A percentile compares a stretch with the other conserved stretches of the same genome.
Conservation (phyloP, 2,888 invertebrate genomes). For the Clostera curtula region DNA sequence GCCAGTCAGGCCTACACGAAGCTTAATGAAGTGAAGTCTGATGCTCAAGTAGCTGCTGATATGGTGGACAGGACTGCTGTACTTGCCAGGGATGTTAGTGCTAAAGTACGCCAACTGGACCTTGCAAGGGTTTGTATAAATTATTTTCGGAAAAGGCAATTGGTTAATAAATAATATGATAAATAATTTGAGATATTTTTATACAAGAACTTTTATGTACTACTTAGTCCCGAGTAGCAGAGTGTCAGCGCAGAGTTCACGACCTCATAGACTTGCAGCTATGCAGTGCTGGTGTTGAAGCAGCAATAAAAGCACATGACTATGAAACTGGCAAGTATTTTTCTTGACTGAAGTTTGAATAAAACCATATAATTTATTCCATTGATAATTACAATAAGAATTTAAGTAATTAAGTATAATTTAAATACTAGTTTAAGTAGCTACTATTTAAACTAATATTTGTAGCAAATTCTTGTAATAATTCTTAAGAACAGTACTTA, state of each 20-base stretch:
- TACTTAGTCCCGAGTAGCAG: conserved; percentile 89
- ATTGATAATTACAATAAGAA: no score
- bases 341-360: neutral
- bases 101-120: conserved; percentile 95
- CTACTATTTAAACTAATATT: no score
- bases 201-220: neutral
- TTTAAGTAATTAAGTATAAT: no score
- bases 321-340: conserved; percentile 84
- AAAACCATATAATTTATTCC: no score
- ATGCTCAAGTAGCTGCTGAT: conserved; percentile 86
- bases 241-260: conserved; percentile 94
- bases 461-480: no score
- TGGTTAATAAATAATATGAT: neutral
- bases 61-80: conserved; percentile 92
- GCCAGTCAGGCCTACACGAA: conserved; percentile 88
- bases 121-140: conserved; percentile 82
- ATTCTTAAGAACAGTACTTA: no score
- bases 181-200: neutral
- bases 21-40: conserved; percentile 83
- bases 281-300: conserved; percentile 97
- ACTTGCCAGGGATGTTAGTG: conserved; percentile 94
- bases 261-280: conserved; percentile 95
- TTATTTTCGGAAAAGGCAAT: neutral
- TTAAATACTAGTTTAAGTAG: no score
- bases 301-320: conserved; percentile 94